Evolutionary conservation across 23 tunicate genomes (phyloP), one percentile per base, ranked within the genome.

Genomic region (Oikopleura dioica): DNA sequence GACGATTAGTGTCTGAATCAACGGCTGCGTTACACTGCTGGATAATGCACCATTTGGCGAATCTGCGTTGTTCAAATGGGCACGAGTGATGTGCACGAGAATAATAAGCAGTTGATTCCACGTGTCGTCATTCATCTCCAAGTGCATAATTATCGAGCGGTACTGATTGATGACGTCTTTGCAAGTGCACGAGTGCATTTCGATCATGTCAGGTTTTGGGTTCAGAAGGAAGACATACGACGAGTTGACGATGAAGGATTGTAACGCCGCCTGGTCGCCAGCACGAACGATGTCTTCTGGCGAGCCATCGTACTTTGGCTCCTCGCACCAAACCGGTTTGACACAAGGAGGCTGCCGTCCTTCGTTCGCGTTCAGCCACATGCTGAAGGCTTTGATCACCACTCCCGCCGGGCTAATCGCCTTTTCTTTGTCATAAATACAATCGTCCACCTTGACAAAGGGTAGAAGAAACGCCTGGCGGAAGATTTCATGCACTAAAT

Each of bases 401-500:
- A n/a, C n/a, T n/a, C n/a, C n/a, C n/a, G n/a, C n/a, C n/a, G n/a
- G n/a, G 23, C 23, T 50, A 16, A 50, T 23, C 21, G 59, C 23
- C 23, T 50, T 16, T 50, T 50, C 59, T 23, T 50, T 50, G 59
- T 16, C 21, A 50, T 16, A 50, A 50, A 16, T 23, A 50, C 29
- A 75, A 75, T 5, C 38, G 21, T 36, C 69, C 35, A 51, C 2
- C 35, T 37, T 0, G 24, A 24, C 78, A 76, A 76, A 21, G 0
- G 37, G 23, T 34, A 28, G 21, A 75, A 76, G n/a, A 30, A 78
- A 23, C 23, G 81, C 95, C 85, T 88, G 95, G 1, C 95, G 82
- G 69, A 88, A 88, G 44, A 88, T 38, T 59, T 88, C 95, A 69
- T 88, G 95, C 31, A 88, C 81, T 29, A 83, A 81, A 76, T 88